Conservation (phyloP, 2,888 invertebrate species). For the Bhutanitis thaidina region DNA sequence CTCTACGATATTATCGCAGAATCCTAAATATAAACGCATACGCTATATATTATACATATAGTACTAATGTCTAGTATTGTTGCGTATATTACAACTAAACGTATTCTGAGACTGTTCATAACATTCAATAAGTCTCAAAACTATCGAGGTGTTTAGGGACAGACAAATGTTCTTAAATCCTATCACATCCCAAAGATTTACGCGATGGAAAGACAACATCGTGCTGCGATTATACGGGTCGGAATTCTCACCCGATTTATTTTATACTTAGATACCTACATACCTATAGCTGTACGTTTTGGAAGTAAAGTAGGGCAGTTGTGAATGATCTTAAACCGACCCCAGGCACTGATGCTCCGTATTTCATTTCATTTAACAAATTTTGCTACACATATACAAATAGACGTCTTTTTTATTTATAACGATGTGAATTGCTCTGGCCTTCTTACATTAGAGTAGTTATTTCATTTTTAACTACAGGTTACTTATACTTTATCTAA, state of each 20-base stretch:
- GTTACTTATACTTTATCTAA: no score
- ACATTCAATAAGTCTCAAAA: no score
- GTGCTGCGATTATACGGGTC: background rate
- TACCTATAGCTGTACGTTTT: conserved; percentile 9
- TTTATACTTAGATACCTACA: conserved; percentile 6
- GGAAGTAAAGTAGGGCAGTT: conserved; percentile 20
- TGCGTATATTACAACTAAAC: no score
- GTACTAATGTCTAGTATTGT: no score
- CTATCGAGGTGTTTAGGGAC: no score
- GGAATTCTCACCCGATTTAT: conserved; percentile 11
- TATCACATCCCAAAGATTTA: background rate
- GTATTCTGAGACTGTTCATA: no score
- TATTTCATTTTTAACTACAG: no score
- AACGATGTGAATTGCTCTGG: background rate
- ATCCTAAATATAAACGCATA: no score
- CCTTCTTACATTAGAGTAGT: no score
- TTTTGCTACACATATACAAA: conserved; percentile 2
- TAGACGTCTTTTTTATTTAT: conserved; percentile 7
- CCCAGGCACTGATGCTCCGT: conserved; percentile 13
- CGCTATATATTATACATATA: no score
- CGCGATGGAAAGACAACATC: background rate
- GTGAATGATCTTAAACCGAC: conserved; percentile 20
- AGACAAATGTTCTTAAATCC: background rate
- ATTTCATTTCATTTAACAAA: conserved; percentile 16
- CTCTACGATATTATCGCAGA: no score